phyloP scores from a whole-genome alignment of 2,113 vertebrate genomes.

The Melanocharis versteri region DNA sequence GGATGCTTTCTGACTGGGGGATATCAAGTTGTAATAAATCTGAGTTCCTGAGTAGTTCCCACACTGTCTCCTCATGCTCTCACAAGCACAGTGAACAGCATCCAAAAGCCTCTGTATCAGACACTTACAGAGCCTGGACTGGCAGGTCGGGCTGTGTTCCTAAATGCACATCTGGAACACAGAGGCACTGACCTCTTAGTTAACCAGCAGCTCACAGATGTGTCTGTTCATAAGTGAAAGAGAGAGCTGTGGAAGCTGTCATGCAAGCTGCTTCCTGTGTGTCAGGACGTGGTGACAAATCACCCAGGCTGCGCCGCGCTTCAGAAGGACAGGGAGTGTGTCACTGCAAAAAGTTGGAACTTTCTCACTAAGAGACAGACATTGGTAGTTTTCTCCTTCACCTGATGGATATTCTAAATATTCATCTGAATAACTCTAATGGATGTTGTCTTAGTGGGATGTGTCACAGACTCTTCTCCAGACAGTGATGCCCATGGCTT shows the following conservation, averaged over 20 bases:
- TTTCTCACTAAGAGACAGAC: background rate
- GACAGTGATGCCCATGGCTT: background rate
- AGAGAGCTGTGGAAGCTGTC: background rate
- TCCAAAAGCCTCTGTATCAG: background rate
- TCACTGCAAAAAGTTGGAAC: background rate
- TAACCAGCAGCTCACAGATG: background rate
- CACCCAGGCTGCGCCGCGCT: background rate
- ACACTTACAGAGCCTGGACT: background rate
- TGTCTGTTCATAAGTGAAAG: background rate
- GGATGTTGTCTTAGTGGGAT: background rate
- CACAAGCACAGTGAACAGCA: background rate
- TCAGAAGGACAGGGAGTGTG: background rate
- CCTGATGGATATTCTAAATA: background rate
- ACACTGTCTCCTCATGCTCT: constrained; percentile 12
- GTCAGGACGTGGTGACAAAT: background rate
- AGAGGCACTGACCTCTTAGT: background rate
- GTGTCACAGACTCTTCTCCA: background rate
- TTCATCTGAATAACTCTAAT: background rate
- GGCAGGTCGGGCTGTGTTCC: background rate
- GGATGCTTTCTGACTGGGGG: background rate
- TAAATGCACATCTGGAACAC: background rate
- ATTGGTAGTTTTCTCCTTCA: background rate
- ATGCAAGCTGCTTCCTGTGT: background rate
- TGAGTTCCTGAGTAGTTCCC: background rate
- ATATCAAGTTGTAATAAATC: background rate